Conservation (phyloP, 2,888 invertebrate species). For the Melipona beecheii region DNA sequence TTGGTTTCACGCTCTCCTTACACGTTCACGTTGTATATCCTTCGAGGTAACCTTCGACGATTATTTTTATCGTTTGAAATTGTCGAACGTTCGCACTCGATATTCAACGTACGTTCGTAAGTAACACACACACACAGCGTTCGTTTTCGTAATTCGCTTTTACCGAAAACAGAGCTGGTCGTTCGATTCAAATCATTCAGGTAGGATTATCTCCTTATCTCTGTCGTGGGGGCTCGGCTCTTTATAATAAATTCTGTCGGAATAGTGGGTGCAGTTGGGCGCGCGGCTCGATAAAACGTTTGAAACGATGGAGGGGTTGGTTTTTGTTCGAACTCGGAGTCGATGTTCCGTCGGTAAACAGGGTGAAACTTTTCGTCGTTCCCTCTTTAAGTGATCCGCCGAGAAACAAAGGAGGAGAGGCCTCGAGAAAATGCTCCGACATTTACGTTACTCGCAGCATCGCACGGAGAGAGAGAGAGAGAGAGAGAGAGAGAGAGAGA, state of each 20-base stretch:
- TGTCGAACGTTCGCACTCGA: not conserved
- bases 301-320: not conserved
- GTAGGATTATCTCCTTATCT: not conserved
- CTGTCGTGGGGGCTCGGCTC: not conserved
- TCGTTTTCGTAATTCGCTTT: no score
- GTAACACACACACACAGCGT: no score
- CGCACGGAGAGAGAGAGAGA: not conserved
- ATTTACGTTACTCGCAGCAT: conserved; percentile 40
- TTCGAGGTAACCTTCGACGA: not conserved
- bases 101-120: not conserved
- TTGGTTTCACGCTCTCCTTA: not conserved
- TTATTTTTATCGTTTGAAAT: not conserved
- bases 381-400: conserved; percentile 21
- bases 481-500: not conserved
- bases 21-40: not conserved
- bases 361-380: not conserved
- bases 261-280: not conserved
- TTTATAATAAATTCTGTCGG: not conserved
- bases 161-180: no score
- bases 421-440: conserved; percentile 26
- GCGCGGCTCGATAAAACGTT: not conserved
- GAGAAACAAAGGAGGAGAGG: conserved; percentile 30
- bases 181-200: not conserved
- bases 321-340: not conserved
- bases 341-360: conserved; percentile 21